phyloP scores from a whole-genome alignment of 2,797 vertebrate genomes.

The Pelobates cultripes region DNA sequence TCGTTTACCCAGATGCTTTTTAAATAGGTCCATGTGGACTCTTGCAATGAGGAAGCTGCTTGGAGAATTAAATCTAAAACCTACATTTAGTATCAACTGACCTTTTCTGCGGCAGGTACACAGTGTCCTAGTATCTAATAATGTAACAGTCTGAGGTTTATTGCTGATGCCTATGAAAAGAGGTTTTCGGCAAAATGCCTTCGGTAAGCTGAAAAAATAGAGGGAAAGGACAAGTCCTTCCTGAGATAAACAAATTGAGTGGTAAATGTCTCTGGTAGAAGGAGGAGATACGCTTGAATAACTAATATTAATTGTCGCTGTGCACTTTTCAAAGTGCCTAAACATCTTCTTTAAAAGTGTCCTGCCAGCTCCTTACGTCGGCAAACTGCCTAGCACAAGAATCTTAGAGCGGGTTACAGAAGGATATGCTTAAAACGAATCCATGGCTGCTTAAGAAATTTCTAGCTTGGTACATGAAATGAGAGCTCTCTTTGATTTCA shows the following conservation, averaged over 20 bases:
- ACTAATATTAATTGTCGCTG: constrained; percentile 39
- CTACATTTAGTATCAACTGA: too few species aligned
- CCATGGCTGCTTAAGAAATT: background rate
- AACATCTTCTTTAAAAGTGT: constrained; percentile 46
- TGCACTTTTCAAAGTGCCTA: constrained; percentile 35
- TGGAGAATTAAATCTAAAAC: too few species aligned
- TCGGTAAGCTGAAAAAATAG: background rate
- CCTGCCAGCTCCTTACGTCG: constrained; percentile 27
- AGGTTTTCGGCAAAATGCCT: background rate
- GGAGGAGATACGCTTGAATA: constrained; percentile 25
- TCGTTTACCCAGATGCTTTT: too few species aligned
- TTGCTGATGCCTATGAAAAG: background rate
- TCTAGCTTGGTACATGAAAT: constrained; percentile 20
- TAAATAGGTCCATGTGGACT: too few species aligned
- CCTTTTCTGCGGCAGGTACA: too few species aligned
- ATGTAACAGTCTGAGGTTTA: background rate
- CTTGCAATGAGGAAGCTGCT: too few species aligned
- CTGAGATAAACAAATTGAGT: constrained; percentile 28
- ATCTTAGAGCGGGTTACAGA: constrained; percentile 33
- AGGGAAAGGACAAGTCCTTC: background rate
- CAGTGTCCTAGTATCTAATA: background rate
- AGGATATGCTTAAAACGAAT: constrained; percentile 20
- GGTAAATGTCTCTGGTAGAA: constrained; percentile 19
- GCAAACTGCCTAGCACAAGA: constrained; percentile 16
- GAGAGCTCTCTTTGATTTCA: constrained; percentile 17